Conservation (phyloP, 2,888 invertebrate species). For the Neuroscelio doddi region DNA sequence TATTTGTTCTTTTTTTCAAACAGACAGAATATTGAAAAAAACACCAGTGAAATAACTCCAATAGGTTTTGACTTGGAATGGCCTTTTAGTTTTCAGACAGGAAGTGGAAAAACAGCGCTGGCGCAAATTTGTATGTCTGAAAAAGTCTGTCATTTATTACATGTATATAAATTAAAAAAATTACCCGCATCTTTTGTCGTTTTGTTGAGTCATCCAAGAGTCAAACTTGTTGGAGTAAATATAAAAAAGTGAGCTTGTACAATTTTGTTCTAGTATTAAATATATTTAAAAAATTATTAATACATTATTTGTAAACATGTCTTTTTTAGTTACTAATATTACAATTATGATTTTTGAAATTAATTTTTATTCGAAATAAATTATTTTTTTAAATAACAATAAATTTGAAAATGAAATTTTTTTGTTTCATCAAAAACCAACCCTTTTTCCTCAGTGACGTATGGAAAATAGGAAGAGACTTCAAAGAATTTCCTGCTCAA, state of each 20-base stretch:
- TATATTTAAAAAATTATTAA: background rate
- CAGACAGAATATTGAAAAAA: conserved; percentile 67
- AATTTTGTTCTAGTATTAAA: conserved; percentile 3
- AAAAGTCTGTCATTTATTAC: conserved; percentile 75
- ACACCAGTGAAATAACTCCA: conserved; percentile 68
- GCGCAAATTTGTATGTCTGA: conserved; percentile 77
- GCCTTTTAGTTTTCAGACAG: conserved; percentile 77
- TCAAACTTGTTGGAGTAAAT: conserved; percentile 77
- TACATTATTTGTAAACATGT: too few species aligned
- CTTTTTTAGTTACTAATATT: too few species aligned
- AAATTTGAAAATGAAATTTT: too few species aligned
- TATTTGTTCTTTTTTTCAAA: conserved; percentile 44
- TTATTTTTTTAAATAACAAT: too few species aligned
- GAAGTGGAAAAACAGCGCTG: conserved; percentile 76
- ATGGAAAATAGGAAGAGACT: conserved; percentile 77
- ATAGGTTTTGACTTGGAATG: conserved; percentile 81
- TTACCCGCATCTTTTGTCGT: conserved; percentile 75
- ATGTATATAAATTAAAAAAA: conserved; percentile 74
- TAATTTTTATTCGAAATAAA: background rate
- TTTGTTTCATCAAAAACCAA: conserved; percentile 12
- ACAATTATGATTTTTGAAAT: conserved; percentile 4
- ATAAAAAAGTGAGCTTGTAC: conserved; percentile 75
- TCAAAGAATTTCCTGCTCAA: conserved; percentile 74
- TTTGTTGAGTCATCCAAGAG: conserved; percentile 75
- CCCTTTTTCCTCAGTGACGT: conserved; percentile 75